A percentile compares a stretch with the other conserved stretches of the same genome.
Conservation (phyloP, 2,888 invertebrate genomes). For the Rhopalosiphum nymphaeae region DNA sequence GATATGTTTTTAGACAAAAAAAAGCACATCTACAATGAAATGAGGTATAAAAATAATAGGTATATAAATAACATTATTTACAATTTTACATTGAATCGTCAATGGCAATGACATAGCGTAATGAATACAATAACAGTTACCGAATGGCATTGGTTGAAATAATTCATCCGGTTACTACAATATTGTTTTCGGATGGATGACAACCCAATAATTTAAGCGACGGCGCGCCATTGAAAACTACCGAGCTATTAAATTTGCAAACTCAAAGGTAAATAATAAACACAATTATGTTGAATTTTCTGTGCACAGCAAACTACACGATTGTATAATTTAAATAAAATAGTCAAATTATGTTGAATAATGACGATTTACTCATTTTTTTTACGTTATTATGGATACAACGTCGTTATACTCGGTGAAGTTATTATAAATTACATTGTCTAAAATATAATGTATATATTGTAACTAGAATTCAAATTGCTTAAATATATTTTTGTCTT, state of each 20-base stretch:
- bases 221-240: neutral
- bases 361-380: neutral
- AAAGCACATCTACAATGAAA: neutral
- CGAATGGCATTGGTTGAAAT: neutral
- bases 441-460: neutral
- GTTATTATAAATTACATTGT: neutral
- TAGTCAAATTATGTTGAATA: neutral
- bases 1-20: neutral
- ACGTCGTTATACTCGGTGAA: neutral
- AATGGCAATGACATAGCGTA: neutral
- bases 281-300: neutral
- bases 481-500: neutral
- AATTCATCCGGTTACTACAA: neutral
- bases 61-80: neutral
- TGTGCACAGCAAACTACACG: neutral
- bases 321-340: neutral
- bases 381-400: neutral
- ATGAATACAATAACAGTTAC: conserved; percentile 11
- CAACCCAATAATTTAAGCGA: neutral
- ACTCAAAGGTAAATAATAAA: neutral
- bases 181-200: neutral
- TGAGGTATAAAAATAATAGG: too few relatives aligned
- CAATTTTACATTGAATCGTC: neutral
- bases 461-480: neutral
- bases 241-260: neutral